phyloP scores from a whole-genome alignment of 2,113 vertebrate species.

The Aspiorhynchus laticeps region DNA sequence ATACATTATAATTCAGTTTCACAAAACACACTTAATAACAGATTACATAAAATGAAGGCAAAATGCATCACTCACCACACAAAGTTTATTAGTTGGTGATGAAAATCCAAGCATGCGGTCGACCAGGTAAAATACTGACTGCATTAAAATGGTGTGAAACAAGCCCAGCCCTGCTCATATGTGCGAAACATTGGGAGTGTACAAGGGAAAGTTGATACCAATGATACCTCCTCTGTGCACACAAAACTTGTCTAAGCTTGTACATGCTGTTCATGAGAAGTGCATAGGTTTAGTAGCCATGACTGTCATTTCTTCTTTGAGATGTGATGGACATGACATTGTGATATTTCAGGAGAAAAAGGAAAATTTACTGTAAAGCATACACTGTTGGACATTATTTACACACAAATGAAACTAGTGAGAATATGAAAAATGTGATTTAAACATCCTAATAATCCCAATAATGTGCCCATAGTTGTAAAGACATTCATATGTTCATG shows the following conservation, averaged over 20 bases:
- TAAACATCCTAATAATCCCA: background rate
- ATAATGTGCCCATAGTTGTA: background rate
- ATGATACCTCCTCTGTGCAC: background rate
- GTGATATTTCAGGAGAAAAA: background rate
- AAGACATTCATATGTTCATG: background rate
- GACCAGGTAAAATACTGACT: background rate
- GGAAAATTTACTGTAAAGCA: background rate
- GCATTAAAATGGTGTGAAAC: background rate
- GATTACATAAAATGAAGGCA: background rate
- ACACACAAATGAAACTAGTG: background rate
- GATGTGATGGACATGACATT: background rate
- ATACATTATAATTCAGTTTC: background rate
- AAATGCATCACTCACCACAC: background rate
- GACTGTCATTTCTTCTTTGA: background rate
- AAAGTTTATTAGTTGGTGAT: background rate
- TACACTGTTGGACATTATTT: background rate
- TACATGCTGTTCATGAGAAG: background rate
- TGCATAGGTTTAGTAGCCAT: background rate
- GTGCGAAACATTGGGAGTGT: background rate
- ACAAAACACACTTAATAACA: background rate
- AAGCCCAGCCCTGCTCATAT: background rate
- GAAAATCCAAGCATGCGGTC: background rate
- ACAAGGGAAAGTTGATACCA: background rate
- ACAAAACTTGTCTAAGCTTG: constrained; percentile 10
- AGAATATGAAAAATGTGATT: background rate